Evolutionary conservation across 1,140 invertebrate genomes (phyloP).

Genomic region (Samia ricini): DNA sequence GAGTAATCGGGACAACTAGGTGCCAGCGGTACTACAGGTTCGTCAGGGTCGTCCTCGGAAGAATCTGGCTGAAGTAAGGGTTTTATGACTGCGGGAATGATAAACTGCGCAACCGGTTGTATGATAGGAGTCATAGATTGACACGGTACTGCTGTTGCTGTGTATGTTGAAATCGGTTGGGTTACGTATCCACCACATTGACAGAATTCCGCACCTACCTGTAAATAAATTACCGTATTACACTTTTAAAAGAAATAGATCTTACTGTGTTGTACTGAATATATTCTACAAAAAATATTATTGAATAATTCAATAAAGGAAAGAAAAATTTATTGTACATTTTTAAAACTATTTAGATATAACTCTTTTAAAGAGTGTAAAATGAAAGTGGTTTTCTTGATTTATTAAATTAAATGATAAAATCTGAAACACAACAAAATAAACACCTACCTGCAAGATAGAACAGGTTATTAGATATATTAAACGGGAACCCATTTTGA

Average conservation of each 20-base stretch:
- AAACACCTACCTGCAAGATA: slow-evolving; percentile 26
- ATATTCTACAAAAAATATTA: too few relatives aligned
- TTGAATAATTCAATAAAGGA: too few relatives aligned
- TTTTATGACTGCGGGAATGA: slow-evolving; percentile 41
- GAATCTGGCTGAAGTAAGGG: slow-evolving; percentile 27
- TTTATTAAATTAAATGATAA: too few relatives aligned
- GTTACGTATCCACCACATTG: slow-evolving; percentile 27
- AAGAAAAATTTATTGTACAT: too few relatives aligned
- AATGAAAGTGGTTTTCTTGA: not conserved
- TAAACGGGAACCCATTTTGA: slow-evolving; percentile 40
- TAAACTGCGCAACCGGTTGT: slow-evolving; percentile 36
- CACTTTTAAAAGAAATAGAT: not conserved
- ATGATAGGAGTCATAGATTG: slow-evolving; percentile 25
- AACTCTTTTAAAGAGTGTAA: too few relatives aligned
- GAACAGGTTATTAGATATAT: slow-evolving; percentile 27
- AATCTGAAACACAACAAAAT: not conserved
- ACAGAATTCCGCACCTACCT: slow-evolving; percentile 26
- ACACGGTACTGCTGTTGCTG: not conserved
- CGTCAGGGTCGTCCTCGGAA: not conserved
- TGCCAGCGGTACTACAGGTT: not conserved
- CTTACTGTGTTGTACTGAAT: too few relatives aligned
- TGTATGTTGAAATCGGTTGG: slow-evolving; percentile 5
- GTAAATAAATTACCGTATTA: not conserved
- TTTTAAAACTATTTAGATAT: too few relatives aligned
- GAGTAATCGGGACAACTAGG: slow-evolving; percentile 17